A percentile compares a stretch with the other conserved stretches of the same genome.
phyloP scores from a whole-genome alignment of 2,797 vertebrate genomes.

The Acrossocheilus wenchowensis region DNA sequence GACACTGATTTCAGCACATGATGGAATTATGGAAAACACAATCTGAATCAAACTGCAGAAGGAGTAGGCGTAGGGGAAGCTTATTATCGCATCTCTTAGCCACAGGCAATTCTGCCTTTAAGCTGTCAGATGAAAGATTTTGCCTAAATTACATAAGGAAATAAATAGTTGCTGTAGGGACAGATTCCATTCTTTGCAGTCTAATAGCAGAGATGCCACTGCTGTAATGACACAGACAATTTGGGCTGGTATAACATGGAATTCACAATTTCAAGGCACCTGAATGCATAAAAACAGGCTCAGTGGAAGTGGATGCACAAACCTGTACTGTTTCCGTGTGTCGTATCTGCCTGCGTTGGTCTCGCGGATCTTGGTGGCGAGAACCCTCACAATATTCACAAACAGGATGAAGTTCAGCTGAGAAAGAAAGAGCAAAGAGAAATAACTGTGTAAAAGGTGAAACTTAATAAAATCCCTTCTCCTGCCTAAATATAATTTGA shows the following conservation, averaged over 20 bases:
- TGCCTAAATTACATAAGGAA: constrained; percentile 35
- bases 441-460: not conserved
- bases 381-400: constrained; percentile 88
- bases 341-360: constrained; percentile 88
- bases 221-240: not conserved
- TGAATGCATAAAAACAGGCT: not conserved
- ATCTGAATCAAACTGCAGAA: constrained; percentile 21
- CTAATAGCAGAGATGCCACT: not conserved
- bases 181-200: constrained; percentile 3
- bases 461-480: not conserved
- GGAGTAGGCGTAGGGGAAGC: not conserved
- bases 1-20: not conserved
- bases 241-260: not conserved
- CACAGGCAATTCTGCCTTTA: constrained; percentile 29
- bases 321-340: constrained; percentile 91
- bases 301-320: constrained; percentile 42
- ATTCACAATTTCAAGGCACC: not conserved
- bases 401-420: constrained; percentile 92
- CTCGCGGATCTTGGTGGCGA: constrained; percentile 90
- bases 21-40: constrained; percentile 19
- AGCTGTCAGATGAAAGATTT: constrained; percentile 33
- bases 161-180: constrained; percentile 23
- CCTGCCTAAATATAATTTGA: not conserved
- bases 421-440: constrained; percentile 36
- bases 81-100: constrained; percentile 36